These are phyloP conservation scores for Leptinotarsa rubiginosa DNA, from an alignment of 2,888 invertebrate genomes.

Conservation along the genomic window DNA sequence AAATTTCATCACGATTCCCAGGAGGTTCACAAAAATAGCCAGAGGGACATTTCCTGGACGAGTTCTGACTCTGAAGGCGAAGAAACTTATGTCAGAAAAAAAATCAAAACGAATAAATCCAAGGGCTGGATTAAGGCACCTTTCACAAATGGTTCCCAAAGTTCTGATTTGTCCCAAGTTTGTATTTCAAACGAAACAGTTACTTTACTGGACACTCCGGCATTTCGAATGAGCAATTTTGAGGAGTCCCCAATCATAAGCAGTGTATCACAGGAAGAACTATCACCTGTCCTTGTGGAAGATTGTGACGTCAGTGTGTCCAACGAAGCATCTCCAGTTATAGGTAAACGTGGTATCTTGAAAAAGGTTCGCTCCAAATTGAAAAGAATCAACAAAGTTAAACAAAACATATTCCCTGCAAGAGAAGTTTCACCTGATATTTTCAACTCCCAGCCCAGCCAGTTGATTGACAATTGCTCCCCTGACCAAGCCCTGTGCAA, in stretches of 20 bases:
- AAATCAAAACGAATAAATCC: slow-evolving; percentile 7
- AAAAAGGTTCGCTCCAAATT: slow-evolving; percentile 38
- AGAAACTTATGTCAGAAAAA: slow-evolving; percentile 16
- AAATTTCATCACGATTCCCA: slow-evolving; percentile 30
- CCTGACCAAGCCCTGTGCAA: slow-evolving; percentile 26
- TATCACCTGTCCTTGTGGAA: slow-evolving; percentile 50
- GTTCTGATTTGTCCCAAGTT: neutral
- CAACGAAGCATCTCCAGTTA: slow-evolving; percentile 47
- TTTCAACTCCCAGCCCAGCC: slow-evolving; percentile 33
- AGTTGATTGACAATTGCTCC: slow-evolving; percentile 41
- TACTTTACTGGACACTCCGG: neutral
- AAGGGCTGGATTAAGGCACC: slow-evolving; percentile 33
- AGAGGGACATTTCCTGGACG: slow-evolving; percentile 51
- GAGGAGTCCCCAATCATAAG: slow-evolving; percentile 51
- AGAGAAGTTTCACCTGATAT: slow-evolving; percentile 40
- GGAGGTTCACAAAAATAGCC: slow-evolving; percentile 33
- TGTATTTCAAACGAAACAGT: slow-evolving; percentile 7
- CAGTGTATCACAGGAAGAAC: slow-evolving; percentile 38
- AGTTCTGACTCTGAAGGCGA: slow-evolving; percentile 51
- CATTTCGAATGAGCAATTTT: neutral
- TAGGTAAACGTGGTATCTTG: slow-evolving; percentile 43
- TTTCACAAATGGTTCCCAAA: neutral
- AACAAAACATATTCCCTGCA: slow-evolving; percentile 27
- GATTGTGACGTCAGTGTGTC: slow-evolving; percentile 7
- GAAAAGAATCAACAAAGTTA: slow-evolving; percentile 29